Base-by-base conservation (phyloP, 2,888 invertebrate genomes). In the Myopa tessellatipennis region DNA sequence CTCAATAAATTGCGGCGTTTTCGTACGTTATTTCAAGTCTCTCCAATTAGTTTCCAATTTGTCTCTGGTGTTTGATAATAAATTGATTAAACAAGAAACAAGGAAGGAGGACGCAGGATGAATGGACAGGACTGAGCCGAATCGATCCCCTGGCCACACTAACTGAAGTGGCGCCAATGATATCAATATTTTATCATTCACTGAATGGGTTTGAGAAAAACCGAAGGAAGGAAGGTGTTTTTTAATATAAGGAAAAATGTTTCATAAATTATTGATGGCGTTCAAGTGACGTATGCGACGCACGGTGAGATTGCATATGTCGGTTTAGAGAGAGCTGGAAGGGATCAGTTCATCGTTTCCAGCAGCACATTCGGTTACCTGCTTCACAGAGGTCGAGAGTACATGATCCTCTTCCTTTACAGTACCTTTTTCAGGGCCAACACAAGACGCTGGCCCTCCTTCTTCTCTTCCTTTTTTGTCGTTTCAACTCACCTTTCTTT, bases 201-300 rank as follows among this genome's bases (percentile, higher is more conserved):
- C 74, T 65, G 65, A 65, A 65, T 65, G 65, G 65, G 38, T 65
- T 38, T 65, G 5, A 26, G 77, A 78, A 71, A 77, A 65, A 1
- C 26, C 71, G 75, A 76, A 76, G 78, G 69, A 78, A 78, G 71
- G 65, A 55, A 78, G 74, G 76, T 71, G 76, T 67, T 75, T 77
- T 38, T 38, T 26, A 55, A 58, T 73, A 65, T n/a, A 61, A 60
- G 71, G 73, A 65, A 40, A 36, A 50, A 74, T 26, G 74, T 71
- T 58, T 58, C 70, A 77, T 74, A 71, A 74, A 78, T 74, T 74
- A 74, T 50, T 38, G 34, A 63, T 65, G 52, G 34, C 16, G 6
- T 50, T 50, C 69, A 65, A 14, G 38, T 8, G 38, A 36, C 4
- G 61, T 18, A n/a, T n/a, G n/a, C n/a, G n/a, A n/a, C n/a, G n/a